These are phyloP conservation scores for Damaliscus lunatus DNA, from an alignment of 2,113 vertebrate species.

Conservation along the genomic window DNA sequence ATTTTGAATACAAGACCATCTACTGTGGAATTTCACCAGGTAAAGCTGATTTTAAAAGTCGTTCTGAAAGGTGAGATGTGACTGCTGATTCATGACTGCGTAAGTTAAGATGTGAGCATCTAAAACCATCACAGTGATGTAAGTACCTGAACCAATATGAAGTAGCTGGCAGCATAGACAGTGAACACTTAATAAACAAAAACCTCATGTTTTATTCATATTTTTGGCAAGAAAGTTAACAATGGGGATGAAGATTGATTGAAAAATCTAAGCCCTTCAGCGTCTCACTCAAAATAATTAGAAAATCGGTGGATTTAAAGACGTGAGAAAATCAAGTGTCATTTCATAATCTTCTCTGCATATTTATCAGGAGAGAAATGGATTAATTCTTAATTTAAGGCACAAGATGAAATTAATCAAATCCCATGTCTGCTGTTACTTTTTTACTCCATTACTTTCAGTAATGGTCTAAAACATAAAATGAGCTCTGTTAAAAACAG, in stretches of 20 bases:
- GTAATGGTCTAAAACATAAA: slow-evolving; percentile 45
- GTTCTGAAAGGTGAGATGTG: background rate
- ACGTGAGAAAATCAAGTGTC: slow-evolving; percentile 4
- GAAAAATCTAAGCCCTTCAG: background rate
- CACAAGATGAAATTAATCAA: slow-evolving; percentile 38
- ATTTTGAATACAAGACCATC: background rate
- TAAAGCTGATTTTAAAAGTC: background rate
- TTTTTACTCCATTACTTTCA: slow-evolving; percentile 7
- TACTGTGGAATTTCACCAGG: background rate
- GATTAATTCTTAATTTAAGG: slow-evolving; percentile 55
- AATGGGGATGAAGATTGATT: slow-evolving; percentile 43
- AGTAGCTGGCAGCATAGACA: background rate
- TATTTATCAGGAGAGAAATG: slow-evolving; percentile 38
- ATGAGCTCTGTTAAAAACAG: slow-evolving; percentile 11
- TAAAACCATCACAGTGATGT: background rate
- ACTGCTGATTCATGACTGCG: background rate
- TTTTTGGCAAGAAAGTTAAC: slow-evolving; percentile 44
- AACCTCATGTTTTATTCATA: slow-evolving; percentile 2
- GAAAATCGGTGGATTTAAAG: slow-evolving; percentile 49
- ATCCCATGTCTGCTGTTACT: slow-evolving; percentile 23
- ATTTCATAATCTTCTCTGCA: slow-evolving; percentile 49
- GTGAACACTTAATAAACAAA: slow-evolving; percentile 28
- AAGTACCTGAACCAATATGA: background rate
- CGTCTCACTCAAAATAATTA: slow-evolving; percentile 5
- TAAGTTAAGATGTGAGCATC: background rate